Conservation (phyloP, 1,140 invertebrate genomes). For the Heliconius himera region DNA sequence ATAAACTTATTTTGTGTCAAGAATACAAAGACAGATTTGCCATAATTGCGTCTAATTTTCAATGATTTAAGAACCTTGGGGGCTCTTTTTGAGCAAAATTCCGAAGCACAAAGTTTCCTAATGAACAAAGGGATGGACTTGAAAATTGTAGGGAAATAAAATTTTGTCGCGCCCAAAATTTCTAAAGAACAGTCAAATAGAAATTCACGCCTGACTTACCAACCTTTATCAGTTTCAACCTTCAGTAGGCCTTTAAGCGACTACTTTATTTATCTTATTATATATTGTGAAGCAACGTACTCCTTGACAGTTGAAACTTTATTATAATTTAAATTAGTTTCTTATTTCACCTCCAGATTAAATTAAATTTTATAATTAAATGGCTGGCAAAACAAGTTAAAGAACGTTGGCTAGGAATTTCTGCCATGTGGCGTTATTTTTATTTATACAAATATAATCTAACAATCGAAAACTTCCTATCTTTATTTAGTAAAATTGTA, state of each 20-base stretch:
- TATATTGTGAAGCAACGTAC: neutral
- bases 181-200: constrained; percentile 23
- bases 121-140: constrained; percentile 30
- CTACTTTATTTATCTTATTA: constrained; percentile 1
- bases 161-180: constrained; percentile 26
- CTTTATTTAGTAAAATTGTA: no score
- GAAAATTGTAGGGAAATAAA: constrained; percentile 27
- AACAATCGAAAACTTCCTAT: no score
- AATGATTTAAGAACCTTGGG: constrained; percentile 3
- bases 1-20: neutral
- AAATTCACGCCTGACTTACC: constrained; percentile 27
- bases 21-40: neutral
- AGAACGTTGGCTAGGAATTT: no score
- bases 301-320: neutral
- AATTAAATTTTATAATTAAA: neutral
- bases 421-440: no score
- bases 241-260: neutral
- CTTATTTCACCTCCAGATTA: neutral
- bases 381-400: neutral
- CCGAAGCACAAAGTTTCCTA: constrained; percentile 26
- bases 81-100: constrained; percentile 16
- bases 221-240: constrained; percentile 21
- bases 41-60: constrained; percentile 9
- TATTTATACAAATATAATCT: no score
- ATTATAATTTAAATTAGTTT: constrained; percentile 8